Evolutionary conservation across 1,140 invertebrate genomes (phyloP), one percentile per base, ranked within the genome.

Genomic region (Bombus soroeensis): DNA sequence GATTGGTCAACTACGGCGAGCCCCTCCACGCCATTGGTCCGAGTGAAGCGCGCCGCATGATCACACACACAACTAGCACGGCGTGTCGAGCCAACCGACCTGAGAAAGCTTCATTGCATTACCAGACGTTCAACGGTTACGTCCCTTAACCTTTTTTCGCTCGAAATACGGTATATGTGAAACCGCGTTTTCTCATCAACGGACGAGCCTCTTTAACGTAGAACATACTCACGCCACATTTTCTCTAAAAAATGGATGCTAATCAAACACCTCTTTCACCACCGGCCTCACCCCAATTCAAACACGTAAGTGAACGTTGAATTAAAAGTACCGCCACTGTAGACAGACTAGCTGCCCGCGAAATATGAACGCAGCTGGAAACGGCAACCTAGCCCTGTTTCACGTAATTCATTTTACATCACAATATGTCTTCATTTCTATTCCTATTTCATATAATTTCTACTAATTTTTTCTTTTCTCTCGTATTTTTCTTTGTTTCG

Each of bases 201-300:
- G 64, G 70, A 37, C 76, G 78, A 76, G 73, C 83, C 79, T 62
- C 39, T 59, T 68, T 47, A 62, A 66, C 62, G 73, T 64, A 57
- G 3, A 25, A 47, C 12, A 66, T 37, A 39, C 6, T 47, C 39
- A n/a, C 72, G 41, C 68, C 41, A 59, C 18, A 34, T 32, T 39
- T 57, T 10, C 18, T 32, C 34, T 15, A 57, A 81, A 76, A 84
- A 62, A 93, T 93, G 93, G 91, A 93, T 47, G 68, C 86, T 15
- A 91, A 84, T 78, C 81, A 89, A 77, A 88, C 93, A 77, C 93
- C 95, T 82, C 94, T 96, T 75, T 96, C 96, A 80, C 96, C 96
- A 80, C 96, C 96, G 73, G 95, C 95, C 85, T 96, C 96, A 85
- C 96, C 96, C 82, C 96, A 96, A 81, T 89, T 96, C 34, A 95